Evolutionary conservation across 1,140 invertebrate species (phyloP).

Genomic region (Zeugodacus cucurbitae): DNA sequence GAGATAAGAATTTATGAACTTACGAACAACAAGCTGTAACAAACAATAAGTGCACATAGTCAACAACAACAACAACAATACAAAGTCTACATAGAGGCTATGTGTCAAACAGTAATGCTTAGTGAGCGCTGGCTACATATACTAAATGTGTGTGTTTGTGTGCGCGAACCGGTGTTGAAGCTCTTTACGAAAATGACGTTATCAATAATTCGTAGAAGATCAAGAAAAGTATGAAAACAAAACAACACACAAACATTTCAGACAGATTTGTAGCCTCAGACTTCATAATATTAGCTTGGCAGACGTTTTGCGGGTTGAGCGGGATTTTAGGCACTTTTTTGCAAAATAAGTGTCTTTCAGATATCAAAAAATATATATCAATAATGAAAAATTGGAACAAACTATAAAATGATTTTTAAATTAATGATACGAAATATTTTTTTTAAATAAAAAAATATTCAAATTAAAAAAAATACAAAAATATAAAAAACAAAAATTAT

Average conservation of each 20-base stretch:
- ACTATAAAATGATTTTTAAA: too few species aligned
- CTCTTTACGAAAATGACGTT: constrained; percentile 2
- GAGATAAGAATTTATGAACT: neutral
- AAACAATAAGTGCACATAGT: neutral
- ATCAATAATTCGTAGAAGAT: constrained; percentile 1
- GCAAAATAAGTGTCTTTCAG: too few species aligned
- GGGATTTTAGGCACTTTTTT: too few species aligned
- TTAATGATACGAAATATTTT: too few species aligned
- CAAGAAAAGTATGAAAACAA: neutral
- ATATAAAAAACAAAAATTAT: too few species aligned
- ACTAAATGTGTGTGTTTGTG: neutral
- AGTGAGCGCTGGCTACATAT: neutral
- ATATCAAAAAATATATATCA: too few species aligned
- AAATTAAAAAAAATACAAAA: too few species aligned
- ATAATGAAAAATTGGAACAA: too few species aligned
- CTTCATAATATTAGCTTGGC: neutral
- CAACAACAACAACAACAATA: neutral
- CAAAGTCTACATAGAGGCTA: neutral
- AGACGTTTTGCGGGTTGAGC: too few species aligned
- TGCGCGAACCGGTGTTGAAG: neutral
- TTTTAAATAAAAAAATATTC: too few species aligned
- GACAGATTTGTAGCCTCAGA: neutral
- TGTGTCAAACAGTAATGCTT: neutral
- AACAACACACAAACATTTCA: neutral
- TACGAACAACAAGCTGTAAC: neutral